Base-by-base conservation (phyloP, 2,888 invertebrate species). In the Eueremaeus valkanovi region DNA sequence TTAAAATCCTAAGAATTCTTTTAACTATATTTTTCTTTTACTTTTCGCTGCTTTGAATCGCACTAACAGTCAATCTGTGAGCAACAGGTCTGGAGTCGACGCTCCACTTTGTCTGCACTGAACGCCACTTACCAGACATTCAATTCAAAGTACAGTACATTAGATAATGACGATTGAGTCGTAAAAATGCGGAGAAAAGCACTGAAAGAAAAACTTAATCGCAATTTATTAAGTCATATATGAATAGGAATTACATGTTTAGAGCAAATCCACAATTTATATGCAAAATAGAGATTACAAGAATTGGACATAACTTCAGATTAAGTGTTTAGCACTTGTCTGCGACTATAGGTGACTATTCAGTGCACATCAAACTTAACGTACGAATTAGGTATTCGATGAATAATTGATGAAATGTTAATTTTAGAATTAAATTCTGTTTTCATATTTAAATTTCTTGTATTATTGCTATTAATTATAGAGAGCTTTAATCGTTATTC, bases 1-100 rank as follows among this genome's bases (percentile, higher is more conserved):
- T 70, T 70, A 70, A 70, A 70, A 45, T 70, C 45, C 45, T 42
- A 6, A 70, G 45, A 36, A 70, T n/a, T n/a, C n/a, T n/a, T n/a
- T n/a, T n/a, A n/a, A n/a, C n/a, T n/a, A n/a, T n/a, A n/a, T 27
- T 27, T 70, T 42, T 24, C 24, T 45, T 68, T n/a, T 21, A 11
- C 3, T 9, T 68, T 42, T 45, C 18, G 31, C 16, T 49, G 18
- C 49, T 18, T 21, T n/a, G 49, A 49, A 49, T 49, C 3, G 49
- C 49, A n/a, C n/a, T 49, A 5, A 21, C 49, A 49, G 49, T 49
- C 21, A 58, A 58, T 58, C 58, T 29, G 58, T 29, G 11, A 9
- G 29, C 29, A 29, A 58, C 24, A 13, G 11, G 29, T 58, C 29
- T 13, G 16, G 18, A 58, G 3, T 24, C 58, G 16, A 58, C 29